phyloP scores from a whole-genome alignment of 1,140 invertebrate species.

The Paraescarpia echinospica region DNA sequence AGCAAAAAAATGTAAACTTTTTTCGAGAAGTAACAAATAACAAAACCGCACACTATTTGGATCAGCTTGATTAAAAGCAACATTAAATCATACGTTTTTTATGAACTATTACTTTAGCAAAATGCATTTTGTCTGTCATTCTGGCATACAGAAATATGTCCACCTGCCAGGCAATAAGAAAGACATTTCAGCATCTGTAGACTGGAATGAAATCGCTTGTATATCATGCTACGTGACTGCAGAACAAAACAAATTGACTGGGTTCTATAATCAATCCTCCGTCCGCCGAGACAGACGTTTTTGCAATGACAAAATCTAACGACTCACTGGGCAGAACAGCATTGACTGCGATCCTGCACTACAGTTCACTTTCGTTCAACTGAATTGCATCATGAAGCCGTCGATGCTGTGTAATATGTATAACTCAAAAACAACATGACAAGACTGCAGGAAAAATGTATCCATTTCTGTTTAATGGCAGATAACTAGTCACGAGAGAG shows the following conservation, averaged over 20 bases:
- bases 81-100: too few species aligned
- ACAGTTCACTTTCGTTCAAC: neutral
- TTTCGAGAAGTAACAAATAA: neutral
- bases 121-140: too few species aligned
- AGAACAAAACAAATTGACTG: neutral
- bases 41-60: neutral
- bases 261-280: neutral
- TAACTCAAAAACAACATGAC: too few species aligned
- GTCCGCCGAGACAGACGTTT: neutral
- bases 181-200: neutral
- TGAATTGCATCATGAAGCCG: neutral
- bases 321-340: neutral
- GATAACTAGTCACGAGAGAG: neutral
- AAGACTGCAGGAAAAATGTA: neutral
- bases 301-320: neutral
- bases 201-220: neutral
- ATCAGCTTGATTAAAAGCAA: neutral
- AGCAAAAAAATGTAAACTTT: neutral
- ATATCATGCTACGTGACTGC: neutral
- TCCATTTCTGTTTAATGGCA: neutral
- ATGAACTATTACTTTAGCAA: too few species aligned
- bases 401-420: too few species aligned
- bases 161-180: neutral
- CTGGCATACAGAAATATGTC: too few species aligned
- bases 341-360: neutral